These are phyloP conservation scores for Perca flavescens DNA, from an alignment of 2,113 vertebrate species.

Conservation along the genomic window DNA sequence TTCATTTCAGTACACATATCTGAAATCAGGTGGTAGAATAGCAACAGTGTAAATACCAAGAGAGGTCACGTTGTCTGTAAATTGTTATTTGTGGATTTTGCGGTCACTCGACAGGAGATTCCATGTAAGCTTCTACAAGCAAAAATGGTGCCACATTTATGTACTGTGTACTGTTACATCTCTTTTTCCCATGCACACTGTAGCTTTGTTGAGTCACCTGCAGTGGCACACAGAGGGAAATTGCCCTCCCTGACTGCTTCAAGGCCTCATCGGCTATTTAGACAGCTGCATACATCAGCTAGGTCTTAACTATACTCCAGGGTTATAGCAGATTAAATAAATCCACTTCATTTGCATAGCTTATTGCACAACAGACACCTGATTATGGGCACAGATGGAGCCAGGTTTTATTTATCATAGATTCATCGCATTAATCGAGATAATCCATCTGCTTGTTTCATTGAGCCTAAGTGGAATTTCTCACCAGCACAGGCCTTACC, in stretches of 20 bases:
- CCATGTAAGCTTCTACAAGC: background rate
- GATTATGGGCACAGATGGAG: conserved; percentile 30
- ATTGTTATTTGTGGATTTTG: conserved; percentile 25
- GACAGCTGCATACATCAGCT: conserved; percentile 75
- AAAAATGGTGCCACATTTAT: background rate
- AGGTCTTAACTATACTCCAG: conserved; percentile 27
- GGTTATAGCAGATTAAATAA: conserved; percentile 69
- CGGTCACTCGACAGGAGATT: background rate
- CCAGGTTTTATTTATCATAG: conserved; percentile 32
- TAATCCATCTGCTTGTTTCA: conserved; percentile 62
- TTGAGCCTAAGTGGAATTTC: conserved; percentile 59
- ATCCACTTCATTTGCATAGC: conserved; percentile 55
- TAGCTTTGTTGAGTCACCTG: conserved; percentile 38
- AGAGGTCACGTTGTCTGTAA: background rate
- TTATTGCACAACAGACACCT: conserved; percentile 72
- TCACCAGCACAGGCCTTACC: conserved; percentile 39
- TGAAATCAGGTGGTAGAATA: background rate
- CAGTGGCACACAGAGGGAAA: conserved; percentile 59
- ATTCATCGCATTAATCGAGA: conserved; percentile 29
- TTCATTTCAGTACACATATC: background rate
- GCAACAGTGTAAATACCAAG: background rate
- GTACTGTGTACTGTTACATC: background rate
- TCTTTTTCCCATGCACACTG: conserved; percentile 40
- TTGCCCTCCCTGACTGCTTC: conserved; percentile 41
- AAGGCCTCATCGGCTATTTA: conserved; percentile 68